Conservation (phyloP, 2,113 vertebrate genomes). For the Patagioenas fasciata region DNA sequence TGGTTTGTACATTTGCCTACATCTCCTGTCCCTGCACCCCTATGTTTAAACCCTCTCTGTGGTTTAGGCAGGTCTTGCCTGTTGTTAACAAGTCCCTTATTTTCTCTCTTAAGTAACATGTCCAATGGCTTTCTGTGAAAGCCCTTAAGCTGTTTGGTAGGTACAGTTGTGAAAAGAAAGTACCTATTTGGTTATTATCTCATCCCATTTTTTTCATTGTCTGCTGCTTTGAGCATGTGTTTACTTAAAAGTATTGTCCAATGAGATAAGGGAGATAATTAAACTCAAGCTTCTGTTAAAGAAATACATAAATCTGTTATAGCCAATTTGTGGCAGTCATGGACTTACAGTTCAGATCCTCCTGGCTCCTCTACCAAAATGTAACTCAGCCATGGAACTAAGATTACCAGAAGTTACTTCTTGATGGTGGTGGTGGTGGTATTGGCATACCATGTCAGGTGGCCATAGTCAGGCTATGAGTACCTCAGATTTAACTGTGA, state of each 20-base stretch:
- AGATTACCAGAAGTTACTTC: neutral
- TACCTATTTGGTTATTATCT: neutral
- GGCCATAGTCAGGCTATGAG: neutral
- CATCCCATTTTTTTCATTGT: neutral
- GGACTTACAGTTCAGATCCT: neutral
- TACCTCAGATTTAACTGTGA: fast-evolving
- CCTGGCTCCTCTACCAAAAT: neutral
- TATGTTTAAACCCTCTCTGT: neutral
- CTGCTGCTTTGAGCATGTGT: neutral
- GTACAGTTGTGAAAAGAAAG: neutral
- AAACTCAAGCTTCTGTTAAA: neutral
- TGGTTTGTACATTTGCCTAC: neutral
- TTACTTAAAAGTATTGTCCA: neutral
- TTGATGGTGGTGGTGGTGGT: fast-evolving
- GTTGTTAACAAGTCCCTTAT: neutral
- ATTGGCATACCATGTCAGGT: neutral
- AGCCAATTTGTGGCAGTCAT: neutral
- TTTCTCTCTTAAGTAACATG: neutral
- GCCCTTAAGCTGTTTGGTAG: neutral
- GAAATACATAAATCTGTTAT: neutral
- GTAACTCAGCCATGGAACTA: neutral
- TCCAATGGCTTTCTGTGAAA: neutral
- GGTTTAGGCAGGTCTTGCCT: neutral
- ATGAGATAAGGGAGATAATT: neutral
- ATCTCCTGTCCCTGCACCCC: neutral